Evolutionary conservation across 1,140 invertebrate species (phyloP).

Genomic region (Eueides isabella): DNA sequence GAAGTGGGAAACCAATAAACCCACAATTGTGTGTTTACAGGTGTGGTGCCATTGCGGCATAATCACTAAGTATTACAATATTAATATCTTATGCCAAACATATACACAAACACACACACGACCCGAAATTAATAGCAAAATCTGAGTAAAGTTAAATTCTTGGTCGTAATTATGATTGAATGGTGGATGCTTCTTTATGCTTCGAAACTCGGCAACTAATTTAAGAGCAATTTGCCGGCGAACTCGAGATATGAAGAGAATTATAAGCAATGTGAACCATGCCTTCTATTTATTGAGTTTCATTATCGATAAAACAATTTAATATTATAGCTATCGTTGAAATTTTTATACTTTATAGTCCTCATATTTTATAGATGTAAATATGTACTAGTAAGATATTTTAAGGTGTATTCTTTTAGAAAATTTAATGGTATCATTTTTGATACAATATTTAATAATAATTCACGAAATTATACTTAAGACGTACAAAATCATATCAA

Average conservation of each 20-base stretch:
- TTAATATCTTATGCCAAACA: background rate
- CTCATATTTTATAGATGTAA: too few species aligned
- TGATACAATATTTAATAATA: too few species aligned
- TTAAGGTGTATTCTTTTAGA: too few species aligned
- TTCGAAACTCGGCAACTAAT: constrained; percentile 56
- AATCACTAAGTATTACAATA: too few species aligned
- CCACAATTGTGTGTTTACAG: too few species aligned
- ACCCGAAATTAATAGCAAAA: background rate
- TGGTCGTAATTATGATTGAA: constrained; percentile 44
- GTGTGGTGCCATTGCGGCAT: too few species aligned
- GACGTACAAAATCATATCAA: too few species aligned
- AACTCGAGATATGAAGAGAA: constrained; percentile 39
- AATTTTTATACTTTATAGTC: background rate
- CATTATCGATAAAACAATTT: constrained; percentile 45
- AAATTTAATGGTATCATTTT: too few species aligned
- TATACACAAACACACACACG: background rate
- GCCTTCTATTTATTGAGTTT: constrained; percentile 48
- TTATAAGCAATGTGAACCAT: constrained; percentile 49
- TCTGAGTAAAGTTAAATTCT: constrained; percentile 43
- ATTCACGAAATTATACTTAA: too few species aligned
- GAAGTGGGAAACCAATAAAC: background rate
- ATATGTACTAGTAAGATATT: too few species aligned
- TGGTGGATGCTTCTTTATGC: constrained; percentile 40
- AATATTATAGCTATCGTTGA: constrained; percentile 18
- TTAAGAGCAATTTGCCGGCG: constrained; percentile 60